These are phyloP conservation scores for Thunnus albacares DNA, from an alignment of 2,797 vertebrate species.

Conservation along the genomic window DNA sequence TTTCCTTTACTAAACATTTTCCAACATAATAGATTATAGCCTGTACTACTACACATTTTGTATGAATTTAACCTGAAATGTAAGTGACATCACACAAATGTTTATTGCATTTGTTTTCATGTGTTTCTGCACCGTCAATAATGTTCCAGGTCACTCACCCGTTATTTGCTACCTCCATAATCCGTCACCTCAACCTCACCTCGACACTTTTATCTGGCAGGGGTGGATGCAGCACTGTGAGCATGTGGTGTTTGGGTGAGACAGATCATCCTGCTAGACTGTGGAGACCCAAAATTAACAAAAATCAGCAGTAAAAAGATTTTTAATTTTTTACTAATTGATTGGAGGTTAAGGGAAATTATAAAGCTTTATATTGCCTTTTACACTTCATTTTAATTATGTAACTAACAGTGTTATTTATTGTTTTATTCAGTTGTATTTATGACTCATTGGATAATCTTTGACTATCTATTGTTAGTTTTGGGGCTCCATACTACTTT, in stretches of 20 bases:
- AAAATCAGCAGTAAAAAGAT: no score
- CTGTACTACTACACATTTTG: background rate
- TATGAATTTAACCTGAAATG: background rate
- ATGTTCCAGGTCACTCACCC: background rate
- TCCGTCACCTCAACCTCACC: constrained; percentile 55
- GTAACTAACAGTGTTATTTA: no score
- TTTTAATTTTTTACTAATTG: no score
- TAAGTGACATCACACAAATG: constrained; percentile 2
- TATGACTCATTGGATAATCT: background rate
- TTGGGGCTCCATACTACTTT: no score
- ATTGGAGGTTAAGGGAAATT: no score
- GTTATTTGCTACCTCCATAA: constrained; percentile 39
- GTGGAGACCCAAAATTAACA: no score
- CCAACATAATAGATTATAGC: background rate
- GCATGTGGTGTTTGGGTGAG: constrained; percentile 17
- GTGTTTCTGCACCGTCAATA: constrained; percentile 14
- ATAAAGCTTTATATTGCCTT: background rate
- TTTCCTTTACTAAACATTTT: background rate
- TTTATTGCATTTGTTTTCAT: constrained; percentile 38
- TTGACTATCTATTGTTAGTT: no score
- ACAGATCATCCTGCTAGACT: background rate
- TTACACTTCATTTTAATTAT: no score
- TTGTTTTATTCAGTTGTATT: background rate
- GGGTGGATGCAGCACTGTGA: constrained; percentile 7
- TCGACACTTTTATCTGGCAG: constrained; percentile 27